phyloP scores from a whole-genome alignment of 2,113 vertebrate genomes.

The Nematolebias whitei region DNA sequence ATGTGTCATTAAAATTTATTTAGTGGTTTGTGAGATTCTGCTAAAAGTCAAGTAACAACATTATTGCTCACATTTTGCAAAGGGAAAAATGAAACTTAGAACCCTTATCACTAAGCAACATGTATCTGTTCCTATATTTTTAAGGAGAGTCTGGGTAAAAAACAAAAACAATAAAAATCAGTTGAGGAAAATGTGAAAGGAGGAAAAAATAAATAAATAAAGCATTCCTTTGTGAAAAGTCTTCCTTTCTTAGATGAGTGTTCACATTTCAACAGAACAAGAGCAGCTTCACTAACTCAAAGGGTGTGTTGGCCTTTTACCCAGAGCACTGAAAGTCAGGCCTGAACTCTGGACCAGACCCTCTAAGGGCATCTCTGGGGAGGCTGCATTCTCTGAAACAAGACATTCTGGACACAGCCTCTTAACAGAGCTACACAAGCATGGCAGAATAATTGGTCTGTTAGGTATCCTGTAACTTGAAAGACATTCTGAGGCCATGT shows the following conservation, averaged over 20 bases:
- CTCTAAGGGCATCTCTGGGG: not conserved
- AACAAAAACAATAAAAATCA: not conserved
- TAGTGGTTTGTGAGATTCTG: too few species aligned
- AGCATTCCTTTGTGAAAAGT: not conserved
- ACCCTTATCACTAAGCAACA: too few species aligned
- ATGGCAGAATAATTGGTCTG: not conserved
- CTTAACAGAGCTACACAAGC: not conserved
- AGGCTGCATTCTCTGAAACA: not conserved
- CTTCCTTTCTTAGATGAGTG: not conserved
- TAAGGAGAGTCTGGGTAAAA: not conserved
- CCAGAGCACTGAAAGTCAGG: not conserved
- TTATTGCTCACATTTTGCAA: too few species aligned
- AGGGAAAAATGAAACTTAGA: too few species aligned
- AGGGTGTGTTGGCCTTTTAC: not conserved
- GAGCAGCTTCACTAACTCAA: not conserved
- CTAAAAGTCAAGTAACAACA: too few species aligned
- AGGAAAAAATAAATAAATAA: not conserved
- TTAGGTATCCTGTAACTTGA: not conserved
- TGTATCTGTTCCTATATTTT: not conserved
- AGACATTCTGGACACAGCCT: not conserved
- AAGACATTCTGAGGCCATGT: conserved; percentile 1
- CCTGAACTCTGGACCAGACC: not conserved
- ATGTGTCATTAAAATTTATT: too few species aligned
- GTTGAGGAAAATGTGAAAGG: not conserved
- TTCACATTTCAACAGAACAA: not conserved